phyloP scores from a whole-genome alignment of 2,113 vertebrate genomes.

The Pao palembangensis region DNA sequence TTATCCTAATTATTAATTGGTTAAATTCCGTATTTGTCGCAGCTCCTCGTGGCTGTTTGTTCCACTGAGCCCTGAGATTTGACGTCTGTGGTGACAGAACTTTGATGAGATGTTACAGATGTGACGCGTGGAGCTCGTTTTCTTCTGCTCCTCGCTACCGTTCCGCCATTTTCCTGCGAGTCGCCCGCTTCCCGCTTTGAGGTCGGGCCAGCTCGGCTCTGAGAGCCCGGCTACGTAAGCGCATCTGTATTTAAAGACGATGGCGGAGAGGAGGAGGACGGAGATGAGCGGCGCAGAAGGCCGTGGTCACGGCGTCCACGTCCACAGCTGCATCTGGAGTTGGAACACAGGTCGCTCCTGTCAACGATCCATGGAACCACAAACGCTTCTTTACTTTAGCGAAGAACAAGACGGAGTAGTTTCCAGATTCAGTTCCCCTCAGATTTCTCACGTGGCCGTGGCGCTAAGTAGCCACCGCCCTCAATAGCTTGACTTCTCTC shows the following conservation, averaged over 20 bases:
- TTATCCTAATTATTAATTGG: not conserved
- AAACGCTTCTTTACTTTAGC: constrained; percentile 52
- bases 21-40: too few species aligned
- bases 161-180: constrained; percentile 7
- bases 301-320: not conserved
- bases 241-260: constrained; percentile 40
- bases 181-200: constrained; percentile 41
- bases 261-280: constrained; percentile 19
- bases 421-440: constrained; percentile 73
- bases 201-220: constrained; percentile 37
- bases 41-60: constrained; percentile 14
- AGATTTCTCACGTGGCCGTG: constrained; percentile 72
- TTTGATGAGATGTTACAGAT: too few species aligned
- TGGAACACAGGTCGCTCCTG: not conserved
- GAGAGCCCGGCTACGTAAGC: constrained; percentile 53
- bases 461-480: constrained; percentile 62
- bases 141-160: not conserved
- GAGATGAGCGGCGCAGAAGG: constrained; percentile 22
- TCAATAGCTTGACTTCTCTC: constrained; percentile 71
- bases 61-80: too few species aligned
- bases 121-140: too few species aligned
- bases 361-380: constrained; percentile 38
- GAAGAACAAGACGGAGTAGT: constrained; percentile 62
- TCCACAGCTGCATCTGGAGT: too few species aligned
- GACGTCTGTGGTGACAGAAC: too few species aligned